Evolutionary conservation across 2,113 vertebrate species (phyloP), one percentile per base, ranked within the genome.

Genomic region (Myrmophylax atrothorax): DNA sequence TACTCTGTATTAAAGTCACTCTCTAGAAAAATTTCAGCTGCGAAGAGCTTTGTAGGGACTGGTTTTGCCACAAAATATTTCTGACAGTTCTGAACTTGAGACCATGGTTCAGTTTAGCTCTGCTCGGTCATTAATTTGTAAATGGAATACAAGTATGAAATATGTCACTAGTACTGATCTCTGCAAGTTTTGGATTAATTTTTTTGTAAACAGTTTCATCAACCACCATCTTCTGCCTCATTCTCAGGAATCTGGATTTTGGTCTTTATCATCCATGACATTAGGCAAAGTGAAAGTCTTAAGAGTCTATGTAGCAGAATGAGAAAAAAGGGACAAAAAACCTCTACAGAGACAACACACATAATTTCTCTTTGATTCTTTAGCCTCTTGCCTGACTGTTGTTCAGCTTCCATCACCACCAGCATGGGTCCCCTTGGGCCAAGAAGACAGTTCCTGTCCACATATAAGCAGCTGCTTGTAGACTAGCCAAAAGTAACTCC

Each of bases 401-500:
- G 6, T 29, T 7, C 72, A 69, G n/a, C 31, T 80, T 18, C 28
- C 7, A 37, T 50, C 23, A 35, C 12, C 13, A 66, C 9, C 79
- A 82, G 18, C 22, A 29, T 7, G 14, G 14, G 33, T 12, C 31
- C 33, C 31, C n/a, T 50, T 73, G 67, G 69, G 49, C 29, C 53
- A 37, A 82, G 89, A 68, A 63, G 37, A 63, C 89, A 89, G 69
- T 46, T 46, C 11, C 44, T 87, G 29, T 67, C 37, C 46, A 72
- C 28, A 9, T 53, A 58, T 11, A 75, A 89, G 58, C 74, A 90
- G 55, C 56, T 94, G 72, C 53, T 88, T 74, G 56, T 55, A 80
- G 20, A 53, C 63, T 77, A 77, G 38, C 75, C 78, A 93, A 90
- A 87, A 93, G 84, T 93, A 86, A 93, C 79, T 96, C 78, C 55